Evolutionary conservation across 1,140 invertebrate genomes (phyloP).

Genomic region (Babylonia areolata): DNA sequence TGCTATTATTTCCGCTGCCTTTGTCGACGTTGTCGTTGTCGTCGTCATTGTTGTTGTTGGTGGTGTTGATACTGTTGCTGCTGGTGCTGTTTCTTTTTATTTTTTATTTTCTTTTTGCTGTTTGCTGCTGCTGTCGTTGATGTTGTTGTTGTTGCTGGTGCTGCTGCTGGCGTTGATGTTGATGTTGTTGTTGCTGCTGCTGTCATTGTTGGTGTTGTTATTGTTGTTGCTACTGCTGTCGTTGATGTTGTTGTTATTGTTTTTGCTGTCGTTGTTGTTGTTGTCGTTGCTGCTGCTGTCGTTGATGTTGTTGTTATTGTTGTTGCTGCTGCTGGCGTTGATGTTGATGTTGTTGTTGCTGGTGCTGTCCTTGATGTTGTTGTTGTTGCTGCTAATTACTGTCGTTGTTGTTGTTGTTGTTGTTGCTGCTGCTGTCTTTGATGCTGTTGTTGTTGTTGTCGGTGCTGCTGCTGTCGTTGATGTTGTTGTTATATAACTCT

Average conservation of each 20-base stretch:
- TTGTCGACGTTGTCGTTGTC: not conserved
- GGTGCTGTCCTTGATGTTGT: not conserved
- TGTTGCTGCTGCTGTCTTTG: not conserved
- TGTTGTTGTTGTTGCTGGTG: not conserved
- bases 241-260: too few relatives aligned
- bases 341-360: not conserved
- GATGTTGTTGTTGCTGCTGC: too few relatives aligned
- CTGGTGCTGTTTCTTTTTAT: too few relatives aligned
- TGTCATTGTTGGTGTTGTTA: not conserved
- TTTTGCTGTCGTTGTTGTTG: too few relatives aligned
- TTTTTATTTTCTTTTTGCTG: too few relatives aligned
- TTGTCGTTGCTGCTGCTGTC: too few relatives aligned
- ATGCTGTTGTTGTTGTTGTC: too few relatives aligned
- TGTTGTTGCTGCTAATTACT: conserved; percentile 4
- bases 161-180: not conserved
- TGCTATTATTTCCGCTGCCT: too few relatives aligned
- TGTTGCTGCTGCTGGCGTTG: not conserved
- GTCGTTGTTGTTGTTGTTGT: not conserved
- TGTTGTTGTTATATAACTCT: not conserved
- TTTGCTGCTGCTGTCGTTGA: not conserved
- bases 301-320: not conserved
- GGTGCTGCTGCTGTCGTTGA: not conserved
- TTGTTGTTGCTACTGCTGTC: not conserved
- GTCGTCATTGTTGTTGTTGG: not conserved
- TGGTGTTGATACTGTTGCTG: not conserved